phyloP scores from a whole-genome alignment of 2,888 invertebrate genomes.

The Nomada hirtipes region DNA sequence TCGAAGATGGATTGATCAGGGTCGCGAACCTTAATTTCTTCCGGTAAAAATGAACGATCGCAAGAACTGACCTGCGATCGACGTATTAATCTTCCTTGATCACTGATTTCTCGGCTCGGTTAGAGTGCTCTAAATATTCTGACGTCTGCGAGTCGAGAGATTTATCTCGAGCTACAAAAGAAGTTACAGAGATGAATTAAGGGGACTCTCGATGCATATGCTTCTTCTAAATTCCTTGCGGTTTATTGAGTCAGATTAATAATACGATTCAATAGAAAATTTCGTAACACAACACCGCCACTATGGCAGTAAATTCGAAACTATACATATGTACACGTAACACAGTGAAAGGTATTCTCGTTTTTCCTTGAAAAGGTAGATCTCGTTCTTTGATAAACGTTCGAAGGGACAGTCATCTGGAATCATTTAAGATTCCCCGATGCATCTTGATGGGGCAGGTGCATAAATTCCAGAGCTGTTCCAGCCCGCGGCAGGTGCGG shows the following conservation, averaged over 20 bases:
- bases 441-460: conserved; percentile 13
- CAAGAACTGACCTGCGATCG: conserved; percentile 23
- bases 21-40: conserved; percentile 26
- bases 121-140: conserved; percentile 50
- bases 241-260: too few species aligned
- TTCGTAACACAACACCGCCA: too few species aligned
- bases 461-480: conserved; percentile 12
- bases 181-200: too few species aligned
- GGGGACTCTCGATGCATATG: too few species aligned
- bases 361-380: too few species aligned
- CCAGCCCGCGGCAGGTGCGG: conserved; percentile 32
- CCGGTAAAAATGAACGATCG: conserved; percentile 45
- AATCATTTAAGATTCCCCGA: background rate
- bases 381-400: background rate
- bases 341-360: too few species aligned
- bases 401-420: background rate
- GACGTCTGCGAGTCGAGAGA: conserved; percentile 44
- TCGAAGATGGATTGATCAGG: conserved; percentile 58
- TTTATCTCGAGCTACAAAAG: conserved; percentile 22
- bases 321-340: too few species aligned
- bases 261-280: too few species aligned
- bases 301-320: too few species aligned
- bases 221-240: too few species aligned
- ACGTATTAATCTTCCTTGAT: conserved; percentile 56
- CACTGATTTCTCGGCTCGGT: conserved; percentile 33